Conservation (phyloP, 2,797 vertebrate species). For the Myotis vivesi region DNA sequence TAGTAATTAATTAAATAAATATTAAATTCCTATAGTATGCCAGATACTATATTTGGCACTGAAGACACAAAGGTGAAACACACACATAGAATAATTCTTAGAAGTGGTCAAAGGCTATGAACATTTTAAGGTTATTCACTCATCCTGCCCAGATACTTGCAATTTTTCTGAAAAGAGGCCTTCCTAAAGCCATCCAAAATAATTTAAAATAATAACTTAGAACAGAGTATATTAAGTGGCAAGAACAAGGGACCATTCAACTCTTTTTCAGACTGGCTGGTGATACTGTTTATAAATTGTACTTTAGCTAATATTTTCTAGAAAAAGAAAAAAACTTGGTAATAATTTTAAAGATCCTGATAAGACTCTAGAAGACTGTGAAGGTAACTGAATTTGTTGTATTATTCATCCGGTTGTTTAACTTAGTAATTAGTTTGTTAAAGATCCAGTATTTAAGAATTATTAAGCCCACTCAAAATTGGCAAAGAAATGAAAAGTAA, state of each 20-base stretch:
- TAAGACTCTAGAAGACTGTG: background rate
- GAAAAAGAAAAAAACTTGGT: slow-evolving; percentile 36
- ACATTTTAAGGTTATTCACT: background rate
- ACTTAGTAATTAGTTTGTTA: background rate
- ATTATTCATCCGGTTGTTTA: background rate
- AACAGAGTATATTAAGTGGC: background rate
- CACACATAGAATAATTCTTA: background rate
- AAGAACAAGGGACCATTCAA: background rate
- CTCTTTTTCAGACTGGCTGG: background rate
- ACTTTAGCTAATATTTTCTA: background rate
- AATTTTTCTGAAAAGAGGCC: slow-evolving; percentile 5
- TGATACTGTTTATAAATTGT: background rate
- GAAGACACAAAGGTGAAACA: background rate
- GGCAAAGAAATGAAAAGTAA: background rate
- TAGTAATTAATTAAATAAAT: slow-evolving; percentile 18
- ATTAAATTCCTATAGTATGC: background rate
- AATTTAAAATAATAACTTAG: slow-evolving; percentile 33
- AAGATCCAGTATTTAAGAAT: background rate
- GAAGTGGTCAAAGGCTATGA: background rate
- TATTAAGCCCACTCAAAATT: background rate
- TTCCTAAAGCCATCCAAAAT: background rate
- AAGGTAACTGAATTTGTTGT: background rate
- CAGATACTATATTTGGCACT: background rate
- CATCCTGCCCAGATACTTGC: background rate
- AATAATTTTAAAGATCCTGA: slow-evolving; percentile 28